phyloP scores from a whole-genome alignment of 2,797 vertebrate species.

The Scolopax bukidnonensis region DNA sequence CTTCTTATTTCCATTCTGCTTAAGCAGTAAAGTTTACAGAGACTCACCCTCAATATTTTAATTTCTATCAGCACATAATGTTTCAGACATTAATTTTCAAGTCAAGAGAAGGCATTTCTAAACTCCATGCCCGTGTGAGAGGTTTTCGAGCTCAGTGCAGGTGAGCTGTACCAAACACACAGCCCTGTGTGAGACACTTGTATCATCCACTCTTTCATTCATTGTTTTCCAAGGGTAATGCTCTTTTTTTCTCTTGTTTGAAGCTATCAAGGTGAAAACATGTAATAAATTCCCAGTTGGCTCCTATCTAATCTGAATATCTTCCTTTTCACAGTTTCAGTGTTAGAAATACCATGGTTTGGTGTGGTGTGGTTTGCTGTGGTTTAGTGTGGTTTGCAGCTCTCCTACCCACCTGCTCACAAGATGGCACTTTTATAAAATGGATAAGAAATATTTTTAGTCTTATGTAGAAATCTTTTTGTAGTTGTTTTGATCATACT shows the following conservation, averaged over 20 bases:
- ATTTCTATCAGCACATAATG: not conserved
- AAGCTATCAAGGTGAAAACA: not conserved
- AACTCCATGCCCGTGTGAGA: not conserved
- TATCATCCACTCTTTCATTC: not conserved
- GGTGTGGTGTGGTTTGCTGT: not conserved
- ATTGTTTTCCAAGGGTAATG: not conserved
- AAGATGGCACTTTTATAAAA: not conserved
- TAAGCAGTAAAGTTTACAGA: not conserved
- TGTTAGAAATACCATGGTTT: not conserved
- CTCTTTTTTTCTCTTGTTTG: not conserved
- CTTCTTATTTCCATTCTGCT: not conserved
- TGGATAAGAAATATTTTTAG: not conserved
- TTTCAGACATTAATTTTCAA: not conserved
- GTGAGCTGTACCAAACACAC: not conserved
- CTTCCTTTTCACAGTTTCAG: not conserved
- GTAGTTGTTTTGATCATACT: not conserved
- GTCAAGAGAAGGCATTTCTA: not conserved
- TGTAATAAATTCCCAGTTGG: not conserved
- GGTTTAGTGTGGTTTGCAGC: not conserved
- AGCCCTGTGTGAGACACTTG: too few species aligned
- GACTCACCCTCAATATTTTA: not conserved
- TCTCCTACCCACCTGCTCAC: not conserved
- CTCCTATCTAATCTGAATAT: not conserved
- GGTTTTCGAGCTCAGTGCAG: not conserved
- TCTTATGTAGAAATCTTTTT: not conserved